A percentile compares a stretch with the other conserved stretches of the same genome.
phyloP scores from a whole-genome alignment of 2,797 vertebrate genomes.

The Enteromius argenteus region DNA sequence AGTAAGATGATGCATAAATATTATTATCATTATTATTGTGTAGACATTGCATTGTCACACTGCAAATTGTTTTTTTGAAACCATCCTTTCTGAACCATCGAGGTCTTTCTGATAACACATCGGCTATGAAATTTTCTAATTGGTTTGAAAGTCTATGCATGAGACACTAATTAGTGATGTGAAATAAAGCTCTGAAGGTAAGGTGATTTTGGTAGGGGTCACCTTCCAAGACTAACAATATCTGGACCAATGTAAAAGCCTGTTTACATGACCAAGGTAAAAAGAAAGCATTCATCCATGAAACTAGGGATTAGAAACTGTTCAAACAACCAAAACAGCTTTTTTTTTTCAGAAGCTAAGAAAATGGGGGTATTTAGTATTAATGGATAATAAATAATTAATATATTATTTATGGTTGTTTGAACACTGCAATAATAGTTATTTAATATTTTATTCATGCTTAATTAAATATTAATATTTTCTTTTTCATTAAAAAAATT shows the following conservation, averaged over 20 bases:
- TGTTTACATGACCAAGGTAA: neutral
- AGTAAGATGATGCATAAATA: neutral
- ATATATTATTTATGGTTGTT: neutral
- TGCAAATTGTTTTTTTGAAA: neutral
- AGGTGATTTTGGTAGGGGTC: neutral
- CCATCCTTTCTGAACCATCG: neutral
- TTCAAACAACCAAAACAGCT: neutral
- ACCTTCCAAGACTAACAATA: neutral
- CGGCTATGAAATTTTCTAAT: constrained; percentile 12
- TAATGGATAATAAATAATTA: neutral
- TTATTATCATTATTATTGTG: neutral
- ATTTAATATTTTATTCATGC: neutral
- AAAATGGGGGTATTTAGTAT: neutral
- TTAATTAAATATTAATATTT: neutral
- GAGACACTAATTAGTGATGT: neutral
- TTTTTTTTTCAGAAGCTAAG: neutral
- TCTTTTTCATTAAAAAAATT: too few species aligned
- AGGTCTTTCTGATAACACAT: constrained; percentile 3
- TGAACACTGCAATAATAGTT: neutral
- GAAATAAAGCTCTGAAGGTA: constrained; percentile 1
- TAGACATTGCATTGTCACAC: neutral
- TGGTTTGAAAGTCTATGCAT: neutral
- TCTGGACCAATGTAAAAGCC: neutral
- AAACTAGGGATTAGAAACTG: neutral
- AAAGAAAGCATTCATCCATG: neutral